phyloP scores from a whole-genome alignment of 2,888 invertebrate species.

The Phaedon cochleariae region DNA sequence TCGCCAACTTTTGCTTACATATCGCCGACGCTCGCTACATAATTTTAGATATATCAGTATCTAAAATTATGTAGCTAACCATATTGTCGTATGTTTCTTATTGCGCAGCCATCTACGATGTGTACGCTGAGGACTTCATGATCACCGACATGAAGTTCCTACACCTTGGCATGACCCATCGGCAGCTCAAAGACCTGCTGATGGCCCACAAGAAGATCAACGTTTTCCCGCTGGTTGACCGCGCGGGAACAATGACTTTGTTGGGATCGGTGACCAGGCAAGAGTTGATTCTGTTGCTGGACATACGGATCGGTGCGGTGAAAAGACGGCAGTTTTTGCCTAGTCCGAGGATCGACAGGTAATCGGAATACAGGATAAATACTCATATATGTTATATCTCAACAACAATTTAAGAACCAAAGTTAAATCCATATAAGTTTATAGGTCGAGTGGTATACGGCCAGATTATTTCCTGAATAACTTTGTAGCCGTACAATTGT shows the following conservation, averaged over 20 bases:
- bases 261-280: slow-evolving; percentile 90
- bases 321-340: slow-evolving; percentile 72
- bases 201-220: slow-evolving; percentile 72
- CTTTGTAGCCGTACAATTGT: not conserved
- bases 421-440: no score
- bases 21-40: no score
- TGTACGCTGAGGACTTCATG: slow-evolving; percentile 97
- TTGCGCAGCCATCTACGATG: slow-evolving; percentile 90
- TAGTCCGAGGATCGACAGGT: slow-evolving; percentile 25
- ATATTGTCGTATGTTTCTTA: slow-evolving; percentile 61
- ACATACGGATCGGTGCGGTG: slow-evolving; percentile 83
- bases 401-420: no score
- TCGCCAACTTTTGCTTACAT: no score
- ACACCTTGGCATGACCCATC: slow-evolving; percentile 89
- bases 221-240: slow-evolving; percentile 91
- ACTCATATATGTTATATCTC: no score
- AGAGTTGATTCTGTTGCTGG: slow-evolving; percentile 84
- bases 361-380: no score
- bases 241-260: slow-evolving; percentile 85
- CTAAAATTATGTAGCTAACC: no score
- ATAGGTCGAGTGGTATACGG: no score
- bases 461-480: not conserved
- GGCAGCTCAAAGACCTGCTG: slow-evolving; percentile 81
- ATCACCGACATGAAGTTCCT: slow-evolving; percentile 84
- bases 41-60: no score